phyloP scores from a whole-genome alignment of 2,113 vertebrate species.

The Ardeotis arabs region DNA sequence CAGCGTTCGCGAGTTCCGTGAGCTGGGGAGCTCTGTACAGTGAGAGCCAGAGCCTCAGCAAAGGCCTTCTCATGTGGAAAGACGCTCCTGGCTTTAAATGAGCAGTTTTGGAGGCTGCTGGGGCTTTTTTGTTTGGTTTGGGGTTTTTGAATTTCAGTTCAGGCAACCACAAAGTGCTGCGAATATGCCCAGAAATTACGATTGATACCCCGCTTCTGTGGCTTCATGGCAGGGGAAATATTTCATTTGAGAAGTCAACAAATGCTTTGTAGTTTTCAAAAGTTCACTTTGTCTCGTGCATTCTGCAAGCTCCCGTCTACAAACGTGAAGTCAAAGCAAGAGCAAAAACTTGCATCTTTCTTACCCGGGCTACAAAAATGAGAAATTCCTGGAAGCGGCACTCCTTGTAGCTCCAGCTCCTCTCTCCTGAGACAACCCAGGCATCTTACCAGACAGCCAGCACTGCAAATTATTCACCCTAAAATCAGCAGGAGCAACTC shows the following conservation, averaged over 20 bases:
- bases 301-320: not conserved
- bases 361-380: not conserved
- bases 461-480: not conserved
- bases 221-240: accelerated
- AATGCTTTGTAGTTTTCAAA: not conserved
- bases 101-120: not conserved
- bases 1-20: accelerated
- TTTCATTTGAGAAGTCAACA: not conserved
- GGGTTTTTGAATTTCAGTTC: not conserved
- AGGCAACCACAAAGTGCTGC: accelerated
- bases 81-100: accelerated
- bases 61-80: not conserved
- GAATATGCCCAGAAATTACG: not conserved
- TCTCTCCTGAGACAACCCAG: not conserved
- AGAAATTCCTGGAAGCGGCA: not conserved
- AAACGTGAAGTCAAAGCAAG: not conserved
- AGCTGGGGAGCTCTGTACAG: not conserved
- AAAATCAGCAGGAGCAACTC: not conserved
- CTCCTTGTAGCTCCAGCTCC: not conserved
- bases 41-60: not conserved
- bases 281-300: accelerated
- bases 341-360: not conserved
- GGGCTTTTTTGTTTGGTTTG: not conserved
- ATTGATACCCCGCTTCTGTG: accelerated
- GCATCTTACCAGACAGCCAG: not conserved